These are phyloP conservation scores for Syngnathus rostellatus DNA, from an alignment of 2,797 vertebrate species.

Conservation along the genomic window DNA sequence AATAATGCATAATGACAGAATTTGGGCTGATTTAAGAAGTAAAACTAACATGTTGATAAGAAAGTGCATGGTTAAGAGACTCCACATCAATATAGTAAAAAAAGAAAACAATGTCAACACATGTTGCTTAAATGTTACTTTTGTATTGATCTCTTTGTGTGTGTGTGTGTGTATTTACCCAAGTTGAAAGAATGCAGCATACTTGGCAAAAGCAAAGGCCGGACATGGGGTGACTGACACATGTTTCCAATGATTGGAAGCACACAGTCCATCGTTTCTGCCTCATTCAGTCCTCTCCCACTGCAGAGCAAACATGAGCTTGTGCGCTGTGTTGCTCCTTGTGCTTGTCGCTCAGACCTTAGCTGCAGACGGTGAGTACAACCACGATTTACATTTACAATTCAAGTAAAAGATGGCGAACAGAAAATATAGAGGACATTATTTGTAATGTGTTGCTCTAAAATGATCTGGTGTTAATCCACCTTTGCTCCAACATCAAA, in stretches of 20 bases:
- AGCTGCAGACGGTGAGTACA: conserved; percentile 55
- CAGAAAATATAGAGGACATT: not conserved
- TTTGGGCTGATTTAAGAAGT: not conserved
- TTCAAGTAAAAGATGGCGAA: not conserved
- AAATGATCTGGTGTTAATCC: not conserved
- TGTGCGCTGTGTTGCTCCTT: conserved; percentile 43
- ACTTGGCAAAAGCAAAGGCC: conserved; percentile 48
- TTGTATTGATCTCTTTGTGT: conserved; percentile 21
- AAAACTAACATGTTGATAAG: not conserved
- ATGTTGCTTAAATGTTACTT: conserved; percentile 6
- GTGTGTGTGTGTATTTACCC: conserved; percentile 22
- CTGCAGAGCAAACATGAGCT: conserved; percentile 54
- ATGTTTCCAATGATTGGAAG: conserved; percentile 54
- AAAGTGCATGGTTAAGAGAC: not conserved
- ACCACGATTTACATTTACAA: not conserved
- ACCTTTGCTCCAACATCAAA: not conserved
- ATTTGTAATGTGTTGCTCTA: not conserved
- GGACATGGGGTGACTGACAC: conserved; percentile 54
- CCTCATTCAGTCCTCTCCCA: conserved; percentile 32
- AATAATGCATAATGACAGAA: not conserved
- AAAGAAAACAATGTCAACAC: conserved; percentile 3
- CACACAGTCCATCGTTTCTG: conserved; percentile 26
- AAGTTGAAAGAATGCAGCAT: conserved; percentile 23
- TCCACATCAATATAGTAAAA: not conserved
- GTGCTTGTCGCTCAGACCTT: conserved; percentile 34